Base-by-base conservation (phyloP, 2,113 vertebrate genomes). In the Parotia lawesii region DNA sequence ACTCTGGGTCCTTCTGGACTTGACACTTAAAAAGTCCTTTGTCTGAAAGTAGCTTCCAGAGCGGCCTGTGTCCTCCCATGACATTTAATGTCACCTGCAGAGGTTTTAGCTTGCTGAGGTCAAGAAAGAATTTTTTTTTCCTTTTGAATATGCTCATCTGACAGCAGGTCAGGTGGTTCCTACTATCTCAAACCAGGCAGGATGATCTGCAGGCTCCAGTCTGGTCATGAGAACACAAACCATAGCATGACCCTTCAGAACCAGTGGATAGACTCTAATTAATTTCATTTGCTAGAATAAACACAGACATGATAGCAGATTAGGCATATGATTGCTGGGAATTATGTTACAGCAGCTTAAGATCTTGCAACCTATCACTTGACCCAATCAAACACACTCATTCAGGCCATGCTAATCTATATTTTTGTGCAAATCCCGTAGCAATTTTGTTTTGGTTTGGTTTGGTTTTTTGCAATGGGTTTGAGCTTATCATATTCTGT, bases 151-250 rank as follows among this genome's bases (percentile, higher is more conserved):
- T 2, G 2, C 6, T 47, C 27, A 17, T 54, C 62, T 78, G 48
- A 74, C 25, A 77, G 40, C 20, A 47, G 14, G 4, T 71, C 28
- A 77, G 31, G 8, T 24, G 64, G 28, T 27, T 31, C 19, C 28
- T 83, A 3, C 40, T 20, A 13, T 64, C 47, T 37, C 53, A 81
- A 51, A 28, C 12, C 10, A n/a, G 22, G 35, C 12, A 83, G 58
- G 11, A 51, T 42, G 45, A 87, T 18, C 64, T 79, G 47, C 37
- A 51, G 71, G 27, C 37, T 82, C 40, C 51, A 87, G 33, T 47
- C 38, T 0, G 0, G 24, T 66, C 7, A 1, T 44, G 60, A 81
- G 23, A 77, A 42, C 33, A 58, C 21, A 83, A 83, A 76, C 17
- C 17, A 29, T 54, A 80, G 38, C 14, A 11, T 24, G 29, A 61